A percentile compares a stretch with the other conserved stretches of the same genome.
Evolutionary conservation across 2,888 invertebrate genomes (phyloP).

Genomic region (Polylopha cassiicola): DNA sequence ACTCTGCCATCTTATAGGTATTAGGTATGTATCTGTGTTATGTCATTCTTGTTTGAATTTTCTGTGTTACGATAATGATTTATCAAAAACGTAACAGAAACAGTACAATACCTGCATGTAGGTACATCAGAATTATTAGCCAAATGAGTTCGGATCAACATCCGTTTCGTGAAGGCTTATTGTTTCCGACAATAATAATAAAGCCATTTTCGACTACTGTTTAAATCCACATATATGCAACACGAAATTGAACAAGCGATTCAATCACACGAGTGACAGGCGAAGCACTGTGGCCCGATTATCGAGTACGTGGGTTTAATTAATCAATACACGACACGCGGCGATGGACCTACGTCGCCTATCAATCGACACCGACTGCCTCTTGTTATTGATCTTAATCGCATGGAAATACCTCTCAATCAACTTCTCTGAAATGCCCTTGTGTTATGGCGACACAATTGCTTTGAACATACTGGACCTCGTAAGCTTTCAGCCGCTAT

Average conservation of each 20-base stretch:
- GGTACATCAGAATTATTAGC: too few species aligned
- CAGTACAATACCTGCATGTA: too few species aligned
- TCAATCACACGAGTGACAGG: conserved; percentile 15
- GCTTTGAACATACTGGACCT: too few species aligned
- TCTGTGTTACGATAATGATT: too few species aligned
- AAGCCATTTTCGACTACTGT: too few species aligned
- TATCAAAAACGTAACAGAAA: too few species aligned
- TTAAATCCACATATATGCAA: conserved; percentile 7
- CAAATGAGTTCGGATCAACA: too few species aligned
- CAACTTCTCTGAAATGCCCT: background rate
- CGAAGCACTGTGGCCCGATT: conserved; percentile 11
- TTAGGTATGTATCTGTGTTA: too few species aligned
- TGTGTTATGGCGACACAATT: background rate
- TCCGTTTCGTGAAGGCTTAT: too few species aligned
- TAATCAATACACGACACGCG: conserved; percentile 18
- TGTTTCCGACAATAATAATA: conserved; percentile 2
- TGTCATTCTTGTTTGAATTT: too few species aligned
- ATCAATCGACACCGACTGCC: conserved; percentile 10
- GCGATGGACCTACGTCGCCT: conserved; percentile 7
- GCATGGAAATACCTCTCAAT: conserved; percentile 16
- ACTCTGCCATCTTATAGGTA: too few species aligned
- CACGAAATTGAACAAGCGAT: conserved; percentile 17
- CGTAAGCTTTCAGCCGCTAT: too few species aligned
- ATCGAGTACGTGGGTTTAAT: conserved; percentile 12
- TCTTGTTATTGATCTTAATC: conserved; percentile 20